Percentiles rank a stretch among this genome's conserved stretches.
Conservation (phyloP, 2,797 vertebrate genomes). For the Chaunax sp. region DNA sequence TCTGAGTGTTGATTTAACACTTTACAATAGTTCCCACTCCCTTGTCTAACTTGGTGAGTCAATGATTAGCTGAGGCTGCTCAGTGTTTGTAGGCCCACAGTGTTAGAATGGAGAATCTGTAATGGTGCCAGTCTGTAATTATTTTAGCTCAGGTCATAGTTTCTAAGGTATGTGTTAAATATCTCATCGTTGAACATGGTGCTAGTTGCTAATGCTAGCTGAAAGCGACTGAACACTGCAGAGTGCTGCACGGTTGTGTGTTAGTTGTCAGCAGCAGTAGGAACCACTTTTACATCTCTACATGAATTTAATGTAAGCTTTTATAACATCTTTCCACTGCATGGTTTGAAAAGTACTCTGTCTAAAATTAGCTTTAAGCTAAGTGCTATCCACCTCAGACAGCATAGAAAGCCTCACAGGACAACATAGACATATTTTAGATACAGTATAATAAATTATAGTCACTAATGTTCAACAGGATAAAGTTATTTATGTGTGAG, state of each 20-base stretch:
- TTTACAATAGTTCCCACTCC: slow-evolving; percentile 47
- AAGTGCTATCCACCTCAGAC: not conserved
- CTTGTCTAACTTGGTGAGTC: slow-evolving; percentile 28
- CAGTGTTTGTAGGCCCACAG: not conserved
- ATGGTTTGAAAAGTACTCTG: not conserved
- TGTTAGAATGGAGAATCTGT: slow-evolving; percentile 7
- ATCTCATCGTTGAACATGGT: too few relatives aligned
- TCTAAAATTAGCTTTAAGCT: not conserved
- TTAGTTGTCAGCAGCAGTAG: not conserved
- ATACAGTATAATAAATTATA: too few relatives aligned
- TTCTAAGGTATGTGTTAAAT: too few relatives aligned
- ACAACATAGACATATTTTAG: not conserved
- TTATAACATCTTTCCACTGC: too few relatives aligned
- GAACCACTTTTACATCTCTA: not conserved
- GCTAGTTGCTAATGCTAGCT: not conserved
- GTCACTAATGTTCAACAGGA: not conserved
- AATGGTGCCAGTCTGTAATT: not conserved
- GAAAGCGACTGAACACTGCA: not conserved
- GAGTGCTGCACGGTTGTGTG: not conserved
- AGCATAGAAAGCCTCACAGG: not conserved
- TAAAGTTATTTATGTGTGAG: not conserved
- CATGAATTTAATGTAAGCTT: too few relatives aligned
- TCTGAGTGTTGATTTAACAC: slow-evolving; percentile 46
- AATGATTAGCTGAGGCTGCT: slow-evolving; percentile 51
- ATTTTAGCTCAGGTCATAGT: not conserved